Base-by-base conservation (phyloP, 2,113 vertebrate genomes). In the Rattus rattus region DNA sequence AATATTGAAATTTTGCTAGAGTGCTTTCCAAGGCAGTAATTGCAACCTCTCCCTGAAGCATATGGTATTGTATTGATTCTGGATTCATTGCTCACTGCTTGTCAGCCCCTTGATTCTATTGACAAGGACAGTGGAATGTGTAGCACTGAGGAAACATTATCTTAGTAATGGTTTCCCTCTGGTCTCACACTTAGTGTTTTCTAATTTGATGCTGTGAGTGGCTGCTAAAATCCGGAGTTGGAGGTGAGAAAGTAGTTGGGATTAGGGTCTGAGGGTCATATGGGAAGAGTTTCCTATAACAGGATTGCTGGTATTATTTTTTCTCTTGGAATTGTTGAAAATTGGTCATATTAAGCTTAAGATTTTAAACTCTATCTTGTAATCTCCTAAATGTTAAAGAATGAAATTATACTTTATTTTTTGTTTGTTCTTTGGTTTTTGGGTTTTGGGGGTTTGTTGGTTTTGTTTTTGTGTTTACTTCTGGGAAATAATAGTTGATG, bases 31-130 rank as follows among this genome's bases (percentile, higher is more conserved):
- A 98, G 73, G 92, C 92, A 76, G 97, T 98, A 98, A 98, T 98
- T 98, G 96, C 94, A 97, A 91, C 92, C 88, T 98, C 97, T 97
- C 96, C 97, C 96, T 96, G 95, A 98, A 97, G 75, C 89, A 65
- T 96, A 95, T 97, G 97, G 96, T 87, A 79, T 96, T 91, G 28
- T 98, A 98, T 99, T 96, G 98, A 99, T 98, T 92, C 59, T 19
- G 7, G 93, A 79, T 84, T 81, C 97, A 97, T 98, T 95, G 77
- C 90, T 98, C 94, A 84, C 59, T 11, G 92, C 95, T 96, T 90
- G 89, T 95, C 94, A 97, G 96, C 87, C 95, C 95, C 97, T 96
- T 95, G 94, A 96, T 88, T 94, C 91, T 98, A 92, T 95, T 96
- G 95, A 93, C 97, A 94, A 20, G 93, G 96, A 88, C 93, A 70